Evolutionary conservation across 2,797 vertebrate genomes (phyloP).

Genomic region (Pogonophryne albipinna): DNA sequence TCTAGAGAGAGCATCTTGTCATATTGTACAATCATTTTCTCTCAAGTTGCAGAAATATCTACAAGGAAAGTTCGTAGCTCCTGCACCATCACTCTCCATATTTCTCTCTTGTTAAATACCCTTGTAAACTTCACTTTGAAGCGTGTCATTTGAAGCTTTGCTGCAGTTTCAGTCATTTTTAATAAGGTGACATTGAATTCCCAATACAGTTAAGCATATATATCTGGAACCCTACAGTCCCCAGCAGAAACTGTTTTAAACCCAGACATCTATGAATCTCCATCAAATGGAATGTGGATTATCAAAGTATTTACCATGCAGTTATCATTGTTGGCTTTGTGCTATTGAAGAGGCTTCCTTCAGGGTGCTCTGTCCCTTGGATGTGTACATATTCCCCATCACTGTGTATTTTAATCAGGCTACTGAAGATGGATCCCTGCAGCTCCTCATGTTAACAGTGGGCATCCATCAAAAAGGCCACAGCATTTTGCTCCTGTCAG

Average conservation of each 20-base stretch:
- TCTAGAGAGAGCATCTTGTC: neutral
- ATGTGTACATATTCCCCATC: constrained; percentile 55
- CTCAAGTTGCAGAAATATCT: neutral
- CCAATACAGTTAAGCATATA: neutral
- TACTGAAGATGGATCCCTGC: constrained; percentile 57
- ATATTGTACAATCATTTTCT: neutral
- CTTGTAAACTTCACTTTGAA: constrained; percentile 1
- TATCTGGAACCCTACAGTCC: neutral
- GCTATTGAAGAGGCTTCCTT: neutral
- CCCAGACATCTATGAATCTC: neutral
- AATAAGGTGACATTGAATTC: constrained; percentile 34
- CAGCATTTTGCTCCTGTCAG: constrained; percentile 61
- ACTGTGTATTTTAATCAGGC: constrained; percentile 72
- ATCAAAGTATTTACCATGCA: neutral
- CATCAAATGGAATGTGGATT: neutral
- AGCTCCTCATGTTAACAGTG: constrained; percentile 55
- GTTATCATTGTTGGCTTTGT: neutral
- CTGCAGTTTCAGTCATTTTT: constrained; percentile 8
- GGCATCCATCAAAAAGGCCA: constrained; percentile 62
- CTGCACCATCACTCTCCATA: neutral
- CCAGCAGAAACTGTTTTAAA: neutral
- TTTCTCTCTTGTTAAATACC: neutral
- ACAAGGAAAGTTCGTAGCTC: neutral
- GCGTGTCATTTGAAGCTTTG: neutral
- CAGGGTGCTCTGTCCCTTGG: constrained; percentile 13